Conservation (phyloP, 1,140 invertebrate species). For the Drosophila asahinai region DNA sequence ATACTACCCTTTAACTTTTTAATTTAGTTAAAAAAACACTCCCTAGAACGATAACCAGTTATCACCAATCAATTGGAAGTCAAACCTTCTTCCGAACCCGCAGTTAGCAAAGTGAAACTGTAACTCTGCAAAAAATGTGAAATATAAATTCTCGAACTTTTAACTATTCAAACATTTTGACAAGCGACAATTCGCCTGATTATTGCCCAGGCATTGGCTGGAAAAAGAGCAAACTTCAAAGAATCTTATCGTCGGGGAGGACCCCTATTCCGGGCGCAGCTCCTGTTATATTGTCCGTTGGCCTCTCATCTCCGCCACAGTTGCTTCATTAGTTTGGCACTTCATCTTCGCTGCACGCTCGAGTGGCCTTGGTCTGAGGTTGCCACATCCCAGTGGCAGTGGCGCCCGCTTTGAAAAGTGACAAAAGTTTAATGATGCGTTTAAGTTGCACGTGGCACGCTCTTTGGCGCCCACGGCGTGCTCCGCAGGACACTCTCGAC, state of each 20-base stretch:
- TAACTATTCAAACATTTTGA: constrained; percentile 66
- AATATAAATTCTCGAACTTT: constrained; percentile 56
- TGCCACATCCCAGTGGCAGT: constrained; percentile 45
- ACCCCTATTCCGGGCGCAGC: constrained; percentile 23
- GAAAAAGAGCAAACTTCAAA: constrained; percentile 11
- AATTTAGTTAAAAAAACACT: too few relatives aligned
- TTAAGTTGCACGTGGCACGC: constrained; percentile 65
- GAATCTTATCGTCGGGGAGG: constrained; percentile 33
- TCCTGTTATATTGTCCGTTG: constrained; percentile 18
- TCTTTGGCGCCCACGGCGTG: constrained; percentile 25
- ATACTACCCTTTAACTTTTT: too few relatives aligned
- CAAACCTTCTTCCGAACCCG: not conserved
- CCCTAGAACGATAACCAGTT: too few relatives aligned
- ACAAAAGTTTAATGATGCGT: constrained; percentile 83
- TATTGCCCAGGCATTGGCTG: constrained; percentile 52
- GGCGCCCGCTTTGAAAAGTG: constrained; percentile 47
- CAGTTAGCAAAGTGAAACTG: not conserved
- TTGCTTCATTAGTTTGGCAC: constrained; percentile 72
- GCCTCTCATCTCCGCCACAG: constrained; percentile 1
- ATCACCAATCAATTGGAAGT: not conserved
- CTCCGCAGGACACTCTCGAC: constrained; percentile 10
- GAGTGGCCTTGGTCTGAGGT: constrained; percentile 54
- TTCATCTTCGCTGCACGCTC: constrained; percentile 60
- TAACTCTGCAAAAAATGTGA: not conserved
- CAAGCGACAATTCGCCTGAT: constrained; percentile 78